A percentile compares a stretch with the other conserved stretches of the same genome.
Evolutionary conservation across 2,797 vertebrate genomes (phyloP).

Genomic region (Schizopygopsis pylzovi): DNA sequence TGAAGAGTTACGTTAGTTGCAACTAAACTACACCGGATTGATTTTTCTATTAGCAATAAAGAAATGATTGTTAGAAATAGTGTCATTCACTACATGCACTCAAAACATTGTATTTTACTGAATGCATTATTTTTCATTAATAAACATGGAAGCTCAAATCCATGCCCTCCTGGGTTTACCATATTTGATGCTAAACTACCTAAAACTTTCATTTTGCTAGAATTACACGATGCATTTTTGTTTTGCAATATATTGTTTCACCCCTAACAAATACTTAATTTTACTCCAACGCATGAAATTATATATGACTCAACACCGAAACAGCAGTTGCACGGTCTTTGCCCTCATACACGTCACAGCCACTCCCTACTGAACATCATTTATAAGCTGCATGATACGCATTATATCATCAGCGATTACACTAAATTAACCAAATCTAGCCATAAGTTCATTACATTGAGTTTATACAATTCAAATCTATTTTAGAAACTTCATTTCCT

Average conservation of each 20-base stretch:
- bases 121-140: neutral
- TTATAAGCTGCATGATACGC: fast-evolving
- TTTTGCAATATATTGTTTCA: neutral
- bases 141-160: neutral
- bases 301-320: neutral
- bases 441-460: no score
- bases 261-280: neutral
- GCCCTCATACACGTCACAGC: neutral
- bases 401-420: no score
- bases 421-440: no score
- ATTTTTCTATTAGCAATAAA: no score
- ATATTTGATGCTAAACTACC: no score
- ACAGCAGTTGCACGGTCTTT: neutral
- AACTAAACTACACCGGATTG: neutral
- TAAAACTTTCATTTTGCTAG: neutral
- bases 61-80: neutral
- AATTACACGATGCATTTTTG: neutral
- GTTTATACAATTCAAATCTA: no score
- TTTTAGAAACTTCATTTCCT: no score
- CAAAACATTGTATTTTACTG: neutral
- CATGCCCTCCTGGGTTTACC: no score
- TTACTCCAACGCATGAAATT: neutral
- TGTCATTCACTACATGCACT: neutral
- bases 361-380: neutral
- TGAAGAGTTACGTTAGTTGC: neutral